A percentile compares a stretch with the other conserved stretches of the same genome.
phyloP scores from a whole-genome alignment of 2,888 invertebrate genomes.

The Coelopa pilipes region DNA sequence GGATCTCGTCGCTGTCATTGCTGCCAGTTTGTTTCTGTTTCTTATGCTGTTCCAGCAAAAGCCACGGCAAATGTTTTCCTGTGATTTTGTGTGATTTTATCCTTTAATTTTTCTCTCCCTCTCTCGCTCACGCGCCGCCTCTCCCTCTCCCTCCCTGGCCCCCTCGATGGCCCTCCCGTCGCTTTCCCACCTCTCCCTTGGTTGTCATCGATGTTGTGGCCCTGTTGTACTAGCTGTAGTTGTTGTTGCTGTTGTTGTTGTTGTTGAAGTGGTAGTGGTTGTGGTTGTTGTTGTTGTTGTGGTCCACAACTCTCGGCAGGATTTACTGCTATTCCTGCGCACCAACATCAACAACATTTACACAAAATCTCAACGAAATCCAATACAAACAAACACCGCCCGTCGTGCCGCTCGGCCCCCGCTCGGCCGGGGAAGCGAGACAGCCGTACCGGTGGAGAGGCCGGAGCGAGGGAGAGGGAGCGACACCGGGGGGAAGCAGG shows the following conservation, averaged over 20 bases:
- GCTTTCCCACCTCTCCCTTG: too few relatives aligned
- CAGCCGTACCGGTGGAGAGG: too few relatives aligned
- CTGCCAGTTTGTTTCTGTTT: conserved; percentile 16
- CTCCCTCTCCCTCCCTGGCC: too few relatives aligned
- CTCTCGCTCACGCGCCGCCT: too few relatives aligned
- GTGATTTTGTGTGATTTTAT: too few relatives aligned
- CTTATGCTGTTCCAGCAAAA: background rate
- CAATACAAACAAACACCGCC: background rate
- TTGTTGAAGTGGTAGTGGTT: background rate
- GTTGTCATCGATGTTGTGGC: too few relatives aligned
- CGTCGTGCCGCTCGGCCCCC: background rate
- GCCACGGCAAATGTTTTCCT: background rate
- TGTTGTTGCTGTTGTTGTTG: background rate
- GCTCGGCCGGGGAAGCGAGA: background rate
- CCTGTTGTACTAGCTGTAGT: background rate
- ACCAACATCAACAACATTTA: background rate
- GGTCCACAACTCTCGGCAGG: background rate
- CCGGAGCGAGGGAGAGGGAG: too few relatives aligned
- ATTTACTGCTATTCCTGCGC: background rate
- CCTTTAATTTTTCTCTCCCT: too few relatives aligned
- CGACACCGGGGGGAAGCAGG: too few relatives aligned
- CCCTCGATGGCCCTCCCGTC: too few relatives aligned
- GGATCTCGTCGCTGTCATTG: conserved; percentile 45
- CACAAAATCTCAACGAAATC: conserved; percentile 14
- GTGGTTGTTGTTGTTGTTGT: background rate